Base-by-base conservation (phyloP, 2,113 vertebrate species). In the Apeltes quadracus region DNA sequence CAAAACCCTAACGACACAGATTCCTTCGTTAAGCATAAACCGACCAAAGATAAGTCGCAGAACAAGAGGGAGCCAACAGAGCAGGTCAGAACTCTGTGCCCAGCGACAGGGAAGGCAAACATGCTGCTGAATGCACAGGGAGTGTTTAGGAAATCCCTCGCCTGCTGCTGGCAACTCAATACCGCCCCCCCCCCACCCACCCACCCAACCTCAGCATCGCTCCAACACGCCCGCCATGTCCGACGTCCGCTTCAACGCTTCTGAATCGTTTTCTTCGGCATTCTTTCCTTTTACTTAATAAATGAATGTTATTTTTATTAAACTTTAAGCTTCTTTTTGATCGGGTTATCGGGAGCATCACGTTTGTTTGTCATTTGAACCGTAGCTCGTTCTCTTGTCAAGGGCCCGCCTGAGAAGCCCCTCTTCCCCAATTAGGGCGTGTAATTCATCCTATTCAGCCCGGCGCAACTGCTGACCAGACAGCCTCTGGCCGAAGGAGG, bases 361-460 rank as follows among this genome's bases (percentile, higher is more conserved):
- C 8, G 34, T 43, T 76, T 78, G 66, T 74, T 36, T 46, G 61
- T 78, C 25, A 59, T 74, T 70, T 81, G 51, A 78, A 69, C 61
- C 59, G 57, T 58, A 83, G 69, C 65, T 75, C 8, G 34, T 76
- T 66, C 38, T 54, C 50, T 41, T 69, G 62, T 48, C 16, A 51
- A 27, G 20, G 11, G 23, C 23, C 41, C 51, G 4, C 69, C 51
- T 46, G 3, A n/a, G 73, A 76, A 72, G 48, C 55, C 32, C 32
- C 39, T 70, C 48, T 59, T 53, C 50, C 44, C 69, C 69, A 85
- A 84, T 87, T 83, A 87, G 73, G 56, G 48, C 65, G 51, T 81
- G 73, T 79, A 82, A 84, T 82, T 82, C 54, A 87, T 66, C 77
- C 82, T 65, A 36, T 81, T 84, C 25, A 82, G 5, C 44, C 5